Percentiles rank a stretch among this genome's conserved stretches.
Evolutionary conservation across 1,140 invertebrate genomes (phyloP).

Genomic region (Drosophila yakuba): DNA sequence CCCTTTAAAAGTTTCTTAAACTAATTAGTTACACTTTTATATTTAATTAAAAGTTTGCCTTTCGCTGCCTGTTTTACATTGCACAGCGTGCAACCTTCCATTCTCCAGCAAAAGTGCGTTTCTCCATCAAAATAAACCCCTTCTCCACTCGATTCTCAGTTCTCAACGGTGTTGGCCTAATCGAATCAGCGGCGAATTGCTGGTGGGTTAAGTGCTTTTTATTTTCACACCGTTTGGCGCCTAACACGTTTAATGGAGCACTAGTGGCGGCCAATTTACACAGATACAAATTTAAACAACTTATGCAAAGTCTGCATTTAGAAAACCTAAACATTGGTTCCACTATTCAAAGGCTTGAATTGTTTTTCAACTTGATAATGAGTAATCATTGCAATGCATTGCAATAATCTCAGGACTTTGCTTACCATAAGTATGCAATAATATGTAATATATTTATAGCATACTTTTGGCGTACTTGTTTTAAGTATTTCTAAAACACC

Average conservation of each 20-base stretch:
- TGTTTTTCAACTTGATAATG: background rate
- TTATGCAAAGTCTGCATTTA: too few relatives aligned
- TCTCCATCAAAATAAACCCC: constrained; percentile 15
- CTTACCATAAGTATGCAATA: background rate
- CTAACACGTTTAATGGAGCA: constrained; percentile 69
- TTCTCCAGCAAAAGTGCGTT: background rate
- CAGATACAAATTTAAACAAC: background rate
- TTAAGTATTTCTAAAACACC: background rate
- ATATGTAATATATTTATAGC: background rate
- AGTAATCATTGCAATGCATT: too few relatives aligned
- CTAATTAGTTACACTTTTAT: background rate
- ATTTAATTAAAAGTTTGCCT: background rate
- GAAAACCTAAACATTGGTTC: too few relatives aligned
- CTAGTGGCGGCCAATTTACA: constrained; percentile 14
- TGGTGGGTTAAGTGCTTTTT: constrained; percentile 63
- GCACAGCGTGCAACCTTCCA: constrained; percentile 6
- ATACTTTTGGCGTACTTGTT: background rate
- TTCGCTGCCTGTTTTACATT: background rate
- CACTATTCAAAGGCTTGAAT: background rate
- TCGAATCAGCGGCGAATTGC: constrained; percentile 49
- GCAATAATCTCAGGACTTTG: background rate
- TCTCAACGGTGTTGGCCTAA: constrained; percentile 44
- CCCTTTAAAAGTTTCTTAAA: too few relatives aligned
- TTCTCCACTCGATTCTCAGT: constrained; percentile 16
- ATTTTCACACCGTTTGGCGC: constrained; percentile 64